Base-by-base conservation (phyloP, 2,888 invertebrate genomes). In the Acleris holmiana region DNA sequence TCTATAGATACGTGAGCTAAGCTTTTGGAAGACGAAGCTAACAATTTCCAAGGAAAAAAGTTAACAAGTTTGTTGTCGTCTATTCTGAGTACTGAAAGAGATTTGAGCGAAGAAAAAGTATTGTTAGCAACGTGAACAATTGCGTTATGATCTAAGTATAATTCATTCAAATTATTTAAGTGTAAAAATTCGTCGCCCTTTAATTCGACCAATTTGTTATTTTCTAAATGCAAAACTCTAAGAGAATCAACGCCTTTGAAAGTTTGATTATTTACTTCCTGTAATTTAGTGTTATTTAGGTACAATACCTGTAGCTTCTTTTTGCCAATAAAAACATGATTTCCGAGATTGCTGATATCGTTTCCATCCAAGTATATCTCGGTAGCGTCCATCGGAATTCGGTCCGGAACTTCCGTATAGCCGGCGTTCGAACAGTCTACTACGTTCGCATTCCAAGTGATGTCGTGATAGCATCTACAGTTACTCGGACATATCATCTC, bases 361-460 rank as follows among this genome's bases (percentile, higher is more conserved):
- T 97, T 97, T 56, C 97, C 97, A 85, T 97, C 97, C 78, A 98
- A 93, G 91, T 96, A 96, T 78, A 97, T 96, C 89, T 97, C 96
- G 55, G 97, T 97, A 62, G 97, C 97, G 86, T 97, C 97, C 96
- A 97, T 97, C 23, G 97, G 97, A 74, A 98, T 95, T 77, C 95
- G 94, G 69, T 95, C 94, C 18, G 97, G 97, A 44, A 97, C 95
- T 77, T 93, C 93, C 65, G 94, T 94, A 78, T 95, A 96, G 51
- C 95, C 95, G 55, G 95, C 95, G 78, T 95, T 95, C 55, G 96
- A 95, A 85, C 97, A 97, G 85, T 97, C 96, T 50, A 97, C 96
- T 55, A 97, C 96, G 88, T 97, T 97, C 70, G 96, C 95, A 72
- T 95, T 94, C 96, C 97, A 97, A 69, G 96, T 95, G 79, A 96